A percentile compares a stretch with the other conserved stretches of the same genome.
Conservation (phyloP, 2,797 vertebrate genomes). For the Antrozous pallidus region DNA sequence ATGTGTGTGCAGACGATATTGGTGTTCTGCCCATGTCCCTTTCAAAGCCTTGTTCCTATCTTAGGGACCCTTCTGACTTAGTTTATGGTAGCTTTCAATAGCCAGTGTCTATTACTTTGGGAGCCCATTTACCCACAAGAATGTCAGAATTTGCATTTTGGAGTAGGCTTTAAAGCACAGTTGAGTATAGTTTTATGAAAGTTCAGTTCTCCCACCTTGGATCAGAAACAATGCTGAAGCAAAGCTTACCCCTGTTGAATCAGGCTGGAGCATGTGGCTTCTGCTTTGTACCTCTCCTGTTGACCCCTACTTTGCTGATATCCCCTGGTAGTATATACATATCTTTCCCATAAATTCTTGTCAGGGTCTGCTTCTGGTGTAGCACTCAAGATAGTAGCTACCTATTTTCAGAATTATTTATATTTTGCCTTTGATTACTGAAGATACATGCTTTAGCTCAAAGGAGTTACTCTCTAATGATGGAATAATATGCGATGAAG, state of each 20-base stretch:
- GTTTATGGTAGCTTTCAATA: not conserved
- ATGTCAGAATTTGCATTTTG: not conserved
- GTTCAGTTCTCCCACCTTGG: not conserved
- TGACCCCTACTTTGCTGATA: not conserved
- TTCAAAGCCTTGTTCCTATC: not conserved
- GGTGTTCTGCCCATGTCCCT: not conserved
- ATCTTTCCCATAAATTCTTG: not conserved
- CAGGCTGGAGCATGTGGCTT: not conserved
- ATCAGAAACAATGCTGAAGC: not conserved
- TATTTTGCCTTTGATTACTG: not conserved
- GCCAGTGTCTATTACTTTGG: not conserved
- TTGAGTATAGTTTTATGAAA: not conserved
- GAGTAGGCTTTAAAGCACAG: not conserved
- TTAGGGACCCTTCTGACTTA: not conserved
- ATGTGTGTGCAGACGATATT: not conserved
- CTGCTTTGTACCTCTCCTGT: rapidly evolving
- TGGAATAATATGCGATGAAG: not conserved
- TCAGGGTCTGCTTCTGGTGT: not conserved
- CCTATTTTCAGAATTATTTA: not conserved
- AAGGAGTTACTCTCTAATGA: not conserved
- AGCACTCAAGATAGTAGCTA: not conserved
- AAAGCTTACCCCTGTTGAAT: not conserved
- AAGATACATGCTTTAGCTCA: not conserved
- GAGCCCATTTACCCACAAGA: not conserved
- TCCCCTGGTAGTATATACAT: too few relatives aligned